Percentiles rank a stretch among this genome's conserved stretches.
These are phyloP conservation scores for Habroteleia sp. DNA, from an alignment of 2,888 invertebrate species.

Conservation along the genomic window DNA sequence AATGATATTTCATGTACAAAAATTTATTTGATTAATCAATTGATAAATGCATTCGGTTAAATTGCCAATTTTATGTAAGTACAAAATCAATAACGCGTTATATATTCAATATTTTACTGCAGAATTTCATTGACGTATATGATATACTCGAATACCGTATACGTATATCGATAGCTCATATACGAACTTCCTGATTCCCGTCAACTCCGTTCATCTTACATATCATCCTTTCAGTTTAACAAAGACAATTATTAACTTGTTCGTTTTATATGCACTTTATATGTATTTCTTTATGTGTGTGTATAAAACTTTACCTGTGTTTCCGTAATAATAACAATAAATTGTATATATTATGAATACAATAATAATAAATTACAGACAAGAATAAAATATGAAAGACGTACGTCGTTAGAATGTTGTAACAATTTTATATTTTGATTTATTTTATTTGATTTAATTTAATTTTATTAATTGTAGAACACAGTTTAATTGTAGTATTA, in stretches of 20 bases:
- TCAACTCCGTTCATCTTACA: conserved; percentile 24
- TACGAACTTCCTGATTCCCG: conserved; percentile 26
- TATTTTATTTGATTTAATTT: conserved; percentile 8
- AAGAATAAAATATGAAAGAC: too few relatives aligned
- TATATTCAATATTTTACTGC: conserved; percentile 41
- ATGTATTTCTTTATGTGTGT: too few relatives aligned
- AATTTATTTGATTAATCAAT: conserved; percentile 31
- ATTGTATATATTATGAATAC: too few relatives aligned
- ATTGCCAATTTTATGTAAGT: conserved; percentile 29
- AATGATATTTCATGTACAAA: too few relatives aligned
- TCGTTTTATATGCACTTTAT: conserved; percentile 20
- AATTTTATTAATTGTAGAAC: conserved; percentile 4
- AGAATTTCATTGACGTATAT: conserved; percentile 45
- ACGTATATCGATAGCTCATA: conserved; percentile 37
- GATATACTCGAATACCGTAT: conserved; percentile 13
- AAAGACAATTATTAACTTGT: conserved; percentile 31
- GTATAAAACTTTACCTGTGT: too few relatives aligned
- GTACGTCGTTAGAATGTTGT: too few relatives aligned
- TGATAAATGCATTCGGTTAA: conserved; percentile 4
- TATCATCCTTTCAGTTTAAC: conserved; percentile 7
- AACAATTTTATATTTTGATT: too few relatives aligned
- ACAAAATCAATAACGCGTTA: conserved; percentile 39
- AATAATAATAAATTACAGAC: too few relatives aligned
- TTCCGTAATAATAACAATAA: conserved; percentile 1
- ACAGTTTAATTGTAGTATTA: conserved; percentile 15